These are phyloP conservation scores for Colostygia pectinataria DNA, from an alignment of 2,888 invertebrate species.

Conservation along the genomic window DNA sequence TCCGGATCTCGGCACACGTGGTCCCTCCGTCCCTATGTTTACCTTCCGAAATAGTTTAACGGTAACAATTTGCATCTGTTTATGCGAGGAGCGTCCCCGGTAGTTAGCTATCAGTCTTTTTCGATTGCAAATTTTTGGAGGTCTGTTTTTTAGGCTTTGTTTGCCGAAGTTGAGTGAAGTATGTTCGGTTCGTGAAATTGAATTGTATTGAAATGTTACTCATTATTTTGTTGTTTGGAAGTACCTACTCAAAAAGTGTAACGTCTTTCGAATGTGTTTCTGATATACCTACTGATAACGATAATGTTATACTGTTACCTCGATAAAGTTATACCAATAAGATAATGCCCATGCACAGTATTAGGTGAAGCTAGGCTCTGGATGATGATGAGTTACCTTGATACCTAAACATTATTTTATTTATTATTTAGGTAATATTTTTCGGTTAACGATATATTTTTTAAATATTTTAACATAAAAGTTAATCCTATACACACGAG, in stretches of 20 bases:
- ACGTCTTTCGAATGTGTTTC: neutral
- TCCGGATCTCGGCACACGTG: conserved; percentile 73
- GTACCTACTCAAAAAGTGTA: neutral
- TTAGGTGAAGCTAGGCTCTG: too few relatives aligned
- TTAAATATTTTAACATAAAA: conserved; percentile 31
- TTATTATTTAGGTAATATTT: too few relatives aligned
- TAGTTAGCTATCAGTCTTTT: conserved; percentile 74
- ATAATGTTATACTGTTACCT: too few relatives aligned
- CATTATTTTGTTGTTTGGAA: conserved; percentile 6
- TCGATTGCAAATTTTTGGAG: conserved; percentile 42
- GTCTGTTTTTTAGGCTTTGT: conserved; percentile 32
- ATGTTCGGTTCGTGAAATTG: conserved; percentile 16
- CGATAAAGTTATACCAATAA: too few relatives aligned
- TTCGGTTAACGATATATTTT: too few relatives aligned
- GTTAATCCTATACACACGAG: conserved; percentile 67
- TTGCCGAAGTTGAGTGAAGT: conserved; percentile 27
- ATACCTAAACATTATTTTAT: too few relatives aligned
- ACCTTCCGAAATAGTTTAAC: conserved; percentile 83
- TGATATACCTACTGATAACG: neutral
- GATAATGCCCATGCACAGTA: too few relatives aligned
- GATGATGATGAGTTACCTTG: too few relatives aligned
- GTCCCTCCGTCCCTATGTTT: conserved; percentile 74
- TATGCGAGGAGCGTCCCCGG: conserved; percentile 77
- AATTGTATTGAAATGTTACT: conserved; percentile 13
- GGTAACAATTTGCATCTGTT: conserved; percentile 82